phyloP scores from a whole-genome alignment of 2,888 invertebrate genomes.

The Xestia c-nigrum region DNA sequence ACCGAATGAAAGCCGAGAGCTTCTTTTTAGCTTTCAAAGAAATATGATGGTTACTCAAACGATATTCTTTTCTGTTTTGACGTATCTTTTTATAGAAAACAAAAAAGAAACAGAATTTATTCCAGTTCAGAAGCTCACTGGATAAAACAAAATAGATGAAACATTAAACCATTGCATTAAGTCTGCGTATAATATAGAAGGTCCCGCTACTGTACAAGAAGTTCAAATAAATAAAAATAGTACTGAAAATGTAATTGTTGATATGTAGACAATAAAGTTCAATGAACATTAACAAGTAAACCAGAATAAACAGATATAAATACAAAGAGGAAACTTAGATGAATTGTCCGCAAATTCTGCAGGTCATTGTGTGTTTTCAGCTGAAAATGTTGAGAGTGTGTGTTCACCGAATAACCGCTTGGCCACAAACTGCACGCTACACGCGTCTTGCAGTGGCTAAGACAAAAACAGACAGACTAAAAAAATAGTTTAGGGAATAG shows the following conservation, averaged over 20 bases:
- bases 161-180: neutral
- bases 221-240: neutral
- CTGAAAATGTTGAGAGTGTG: neutral
- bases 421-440: neutral
- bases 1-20: slow-evolving; percentile 17
- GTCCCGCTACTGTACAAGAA: neutral
- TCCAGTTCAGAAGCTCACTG: too few relatives aligned
- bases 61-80: slow-evolving; percentile 1
- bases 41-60: slow-evolving; percentile 16
- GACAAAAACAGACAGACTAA: neutral
- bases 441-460: neutral
- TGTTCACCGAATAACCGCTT: neutral
- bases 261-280: neutral
- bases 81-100: neutral
- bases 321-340: slow-evolving; percentile 2
- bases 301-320: neutral
- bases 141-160: neutral
- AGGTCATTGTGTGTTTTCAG: neutral
- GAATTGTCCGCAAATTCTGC: neutral
- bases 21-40: slow-evolving; percentile 41
- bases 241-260: neutral
- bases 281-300: neutral
- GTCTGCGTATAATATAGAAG: neutral
- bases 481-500: neutral
- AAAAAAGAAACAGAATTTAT: neutral